Base-by-base conservation (phyloP, 1,140 invertebrate species). In the Drosophila trapezifrons region DNA sequence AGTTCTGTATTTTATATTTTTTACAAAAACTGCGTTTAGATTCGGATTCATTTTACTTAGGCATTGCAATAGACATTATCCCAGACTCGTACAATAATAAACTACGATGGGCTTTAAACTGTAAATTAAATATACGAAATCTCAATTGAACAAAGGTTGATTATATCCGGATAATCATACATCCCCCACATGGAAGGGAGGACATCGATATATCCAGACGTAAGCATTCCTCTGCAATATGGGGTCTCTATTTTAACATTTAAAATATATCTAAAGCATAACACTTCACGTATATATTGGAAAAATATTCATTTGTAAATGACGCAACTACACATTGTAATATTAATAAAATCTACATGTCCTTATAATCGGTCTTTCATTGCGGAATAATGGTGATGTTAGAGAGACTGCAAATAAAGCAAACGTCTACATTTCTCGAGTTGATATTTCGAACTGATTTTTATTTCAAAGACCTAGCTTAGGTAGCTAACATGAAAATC, bases 221-320 rank as follows among this genome's bases (percentile, higher is more conserved):
- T 70, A 45, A n/a, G 29, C 22, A 45, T 17, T 43, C 62, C 49
- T 56, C 18, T n/a, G 8, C 45, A 22, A 55, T 38, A 55, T 46
- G 40, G 32, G 46, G 54, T 32, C 20, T 27, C 4, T 47, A 70
- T 15, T 25, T 17, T 37, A 37, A 49, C 12, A 51, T 20, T 12
- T 49, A 13, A 66, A 66, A 35, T 71, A 58, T 49, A n/a, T 40
- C 2, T 32, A 40, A 70, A 10, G 17, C 20, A 46, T 70, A 32
- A 25, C 10, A 29, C 13, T 29, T 47, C 52, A 46, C n/a, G 15
- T 58, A 18, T 12, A 58, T 49, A 57, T 71, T 40, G 27, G n/a
- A 37, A 59, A 47, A 20, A n/a, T 35, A 70, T 42, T 70, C 29
- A 71, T 55, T 71, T 71, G 67, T 71, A 57, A 47, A 71, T 70